Base-by-base conservation (phyloP, 2,888 invertebrate genomes). In the Oconnorella tubifera region DNA sequence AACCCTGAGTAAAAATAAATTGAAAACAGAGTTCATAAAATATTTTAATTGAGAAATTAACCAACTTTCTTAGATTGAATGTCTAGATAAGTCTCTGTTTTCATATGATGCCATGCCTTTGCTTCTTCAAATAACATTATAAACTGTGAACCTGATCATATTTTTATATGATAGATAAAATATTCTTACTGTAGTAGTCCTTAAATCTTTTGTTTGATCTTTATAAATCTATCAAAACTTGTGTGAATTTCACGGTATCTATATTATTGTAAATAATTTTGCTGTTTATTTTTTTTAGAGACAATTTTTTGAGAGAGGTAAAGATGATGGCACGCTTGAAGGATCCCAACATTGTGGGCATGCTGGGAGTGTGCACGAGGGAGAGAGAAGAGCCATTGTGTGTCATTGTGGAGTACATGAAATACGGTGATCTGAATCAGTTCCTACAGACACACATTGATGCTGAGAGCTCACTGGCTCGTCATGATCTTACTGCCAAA, bases 381-480 rank as follows among this genome's bases (percentile, higher is more conserved):
- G n/a, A n/a, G n/a, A n/a, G n/a, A n/a, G 89, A 90, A 57, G 91
- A 92, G 77, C 92, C 92, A 3, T 88, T 90, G 76, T 90, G 90
- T 81, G 90, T 92, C 73, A 88, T 93, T n/a, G 88, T 92, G 75
- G 92, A 93, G 82, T 91, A 92, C 81, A 90, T 91, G 78, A 90
- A 91, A 79, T 88, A 89, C 70, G 91, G 91, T 31, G 92, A 92
- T 78, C 86, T 94, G 68, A 89, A 91, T 71, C 87, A 86, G 81
- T 91, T 87, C 83, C 85, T 92, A 53, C 87, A 90, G 75, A 86
- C 88, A 19, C 87, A 89, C 74, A 79, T 83, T 23, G 89, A 62
- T 19, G 28, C 56, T 29, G 90, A 90, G 81, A 63, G 62, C 53
- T 88, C 88, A 53, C 84, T 79, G 28, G 85, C 87, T 58, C 72